These are phyloP conservation scores for Dermatemys mawii DNA, from an alignment of 2,113 vertebrate species.

Conservation along the genomic window DNA sequence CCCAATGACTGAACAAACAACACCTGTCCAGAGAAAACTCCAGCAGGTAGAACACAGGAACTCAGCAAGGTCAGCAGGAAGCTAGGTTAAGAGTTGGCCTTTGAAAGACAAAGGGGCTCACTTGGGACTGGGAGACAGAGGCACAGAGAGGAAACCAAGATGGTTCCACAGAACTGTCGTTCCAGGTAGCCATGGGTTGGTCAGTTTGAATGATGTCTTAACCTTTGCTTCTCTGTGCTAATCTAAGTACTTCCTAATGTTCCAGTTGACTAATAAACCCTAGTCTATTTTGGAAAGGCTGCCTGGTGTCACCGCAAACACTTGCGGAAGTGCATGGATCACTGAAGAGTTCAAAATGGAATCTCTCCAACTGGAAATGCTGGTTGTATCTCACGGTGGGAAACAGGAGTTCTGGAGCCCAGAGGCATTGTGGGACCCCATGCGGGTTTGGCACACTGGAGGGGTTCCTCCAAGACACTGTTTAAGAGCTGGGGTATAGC, in stretches of 20 bases:
- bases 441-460: neutral
- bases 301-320: neutral
- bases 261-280: neutral
- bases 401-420: neutral
- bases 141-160: neutral
- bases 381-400: too few species aligned
- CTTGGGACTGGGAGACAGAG: neutral
- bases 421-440: neutral
- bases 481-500: neutral
- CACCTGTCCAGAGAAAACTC: neutral
- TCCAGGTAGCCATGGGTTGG: neutral
- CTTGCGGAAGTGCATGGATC: neutral
- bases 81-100: neutral
- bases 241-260: neutral
- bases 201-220: neutral
- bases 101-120: neutral
- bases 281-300: neutral
- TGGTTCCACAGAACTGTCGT: neutral
- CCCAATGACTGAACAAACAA: neutral
- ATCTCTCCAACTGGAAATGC: neutral
- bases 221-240: neutral
- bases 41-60: neutral
- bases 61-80: neutral
- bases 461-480: neutral
- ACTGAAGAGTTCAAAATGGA: neutral